These are phyloP conservation scores for Pygocentrus nattereri DNA, from an alignment of 2,797 vertebrate species.

Conservation along the genomic window DNA sequence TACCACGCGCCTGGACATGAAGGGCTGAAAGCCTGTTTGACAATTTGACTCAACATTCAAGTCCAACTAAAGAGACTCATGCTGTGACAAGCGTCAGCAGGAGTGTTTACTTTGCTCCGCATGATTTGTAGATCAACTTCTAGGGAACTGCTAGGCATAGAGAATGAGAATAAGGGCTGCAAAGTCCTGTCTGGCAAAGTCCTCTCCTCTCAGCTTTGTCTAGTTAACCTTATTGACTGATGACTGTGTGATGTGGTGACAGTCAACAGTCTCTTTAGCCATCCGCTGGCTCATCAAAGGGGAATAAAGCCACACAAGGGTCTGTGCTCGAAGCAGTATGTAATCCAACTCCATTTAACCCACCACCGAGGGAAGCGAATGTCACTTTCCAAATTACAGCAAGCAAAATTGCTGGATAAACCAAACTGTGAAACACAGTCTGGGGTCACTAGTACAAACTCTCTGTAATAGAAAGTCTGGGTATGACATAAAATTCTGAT, in stretches of 20 bases:
- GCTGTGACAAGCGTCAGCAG: conserved; percentile 42
- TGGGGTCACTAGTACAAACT: no score
- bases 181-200: conserved; percentile 57
- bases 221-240: conserved; percentile 76
- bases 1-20: conserved; percentile 28
- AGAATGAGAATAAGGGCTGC: conserved; percentile 46
- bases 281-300: conserved; percentile 52
- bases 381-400: not conserved
- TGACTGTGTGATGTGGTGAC: conserved; percentile 67
- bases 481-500: not conserved
- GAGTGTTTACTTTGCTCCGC: conserved; percentile 18
- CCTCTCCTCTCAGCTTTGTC: conserved; percentile 64
- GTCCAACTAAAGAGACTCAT: conserved; percentile 55
- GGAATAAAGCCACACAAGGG: conserved; percentile 38
- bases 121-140: conserved; percentile 26
- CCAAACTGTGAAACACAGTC: no score
- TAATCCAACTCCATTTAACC: not conserved
- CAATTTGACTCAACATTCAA: conserved; percentile 51
- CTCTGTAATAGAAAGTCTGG: no score
- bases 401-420: not conserved
- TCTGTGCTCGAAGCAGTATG: not conserved
- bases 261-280: conserved; percentile 48
- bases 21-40: conserved; percentile 48
- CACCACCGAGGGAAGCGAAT: not conserved
- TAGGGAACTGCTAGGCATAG: conserved; percentile 26